Conservation (phyloP, 2,113 vertebrate species). For the Halcyon senegalensis region DNA sequence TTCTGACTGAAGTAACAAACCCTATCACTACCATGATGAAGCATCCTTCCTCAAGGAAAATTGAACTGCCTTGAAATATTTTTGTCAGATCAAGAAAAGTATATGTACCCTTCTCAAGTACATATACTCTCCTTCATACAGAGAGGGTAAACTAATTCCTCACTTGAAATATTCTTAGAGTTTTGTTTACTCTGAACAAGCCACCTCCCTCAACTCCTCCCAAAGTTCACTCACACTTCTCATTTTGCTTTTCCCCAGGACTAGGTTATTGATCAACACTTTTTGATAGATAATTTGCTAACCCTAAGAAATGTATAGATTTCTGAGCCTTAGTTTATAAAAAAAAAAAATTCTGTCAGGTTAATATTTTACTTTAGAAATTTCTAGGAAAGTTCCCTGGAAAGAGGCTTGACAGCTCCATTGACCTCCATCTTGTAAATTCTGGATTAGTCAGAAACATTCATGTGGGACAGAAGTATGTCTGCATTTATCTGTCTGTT, state of each 20-base stretch:
- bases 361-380: background rate
- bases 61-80: background rate
- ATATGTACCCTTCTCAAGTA: background rate
- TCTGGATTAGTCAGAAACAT: background rate
- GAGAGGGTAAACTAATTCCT: background rate
- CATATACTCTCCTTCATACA: background rate
- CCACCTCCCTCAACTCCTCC: background rate
- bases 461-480: background rate
- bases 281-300: background rate
- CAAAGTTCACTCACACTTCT: background rate
- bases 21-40: background rate
- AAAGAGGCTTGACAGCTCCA: background rate
- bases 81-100: background rate
- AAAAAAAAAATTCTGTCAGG: background rate
- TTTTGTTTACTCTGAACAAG: background rate
- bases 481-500: background rate
- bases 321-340: background rate
- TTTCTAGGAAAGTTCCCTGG: background rate
- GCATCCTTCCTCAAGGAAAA: background rate
- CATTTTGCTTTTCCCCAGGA: background rate
- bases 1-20: background rate
- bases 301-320: background rate
- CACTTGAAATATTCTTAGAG: background rate
- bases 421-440: background rate
- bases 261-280: background rate